Evolutionary conservation across 2,888 invertebrate genomes (phyloP), one percentile per base, ranked within the genome.

Genomic region (Octodonta nipae): DNA sequence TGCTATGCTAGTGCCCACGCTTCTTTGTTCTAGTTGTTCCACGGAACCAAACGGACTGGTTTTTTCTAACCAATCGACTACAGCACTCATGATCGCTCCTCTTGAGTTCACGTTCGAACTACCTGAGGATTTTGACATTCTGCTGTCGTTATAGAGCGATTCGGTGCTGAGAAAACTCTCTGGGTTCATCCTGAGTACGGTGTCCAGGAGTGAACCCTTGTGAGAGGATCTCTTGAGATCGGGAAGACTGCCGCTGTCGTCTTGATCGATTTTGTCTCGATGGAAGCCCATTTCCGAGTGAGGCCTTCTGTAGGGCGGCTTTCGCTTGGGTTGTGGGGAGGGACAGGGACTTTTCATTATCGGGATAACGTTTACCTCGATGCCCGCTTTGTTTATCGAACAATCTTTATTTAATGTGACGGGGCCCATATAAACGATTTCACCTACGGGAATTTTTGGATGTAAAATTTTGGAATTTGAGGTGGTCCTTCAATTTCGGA

Each of bases 351-450:
- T 63, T 46, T 52, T 51, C 55, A 55, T 60, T 27, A 61, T 61
- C 3, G 59, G 58, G 15, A 64, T 63, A 12, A 68, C 56, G 32
- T 65, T 62, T 10, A 67, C 58, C 44, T 64, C 62, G 10, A 68
- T 43, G 16, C 63, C 63, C 17, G 62, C 61, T 52, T 77, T 67
- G 40, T 78, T 78, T 29, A 79, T 68, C 63, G 75, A 49, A 43
- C 54, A 49, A 53, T 57, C 56, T 62, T 58, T 60, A 51, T 63
- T 63, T 54, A 63, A 57, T 43, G 50, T 62, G 41, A 63, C 59
- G 41, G 63, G 63, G 40, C 55, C 62, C 62, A 63, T 59, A 49
- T 63, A 63, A 44, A 63, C 55, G 49, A 61, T 55, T 43, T 60
- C 58, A 61, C 61, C 61, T 61, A 54, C 51, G 56, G 42, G 45